Conservation (phyloP, 2,888 invertebrate genomes). For the Koerneria pararmatus region DNA sequence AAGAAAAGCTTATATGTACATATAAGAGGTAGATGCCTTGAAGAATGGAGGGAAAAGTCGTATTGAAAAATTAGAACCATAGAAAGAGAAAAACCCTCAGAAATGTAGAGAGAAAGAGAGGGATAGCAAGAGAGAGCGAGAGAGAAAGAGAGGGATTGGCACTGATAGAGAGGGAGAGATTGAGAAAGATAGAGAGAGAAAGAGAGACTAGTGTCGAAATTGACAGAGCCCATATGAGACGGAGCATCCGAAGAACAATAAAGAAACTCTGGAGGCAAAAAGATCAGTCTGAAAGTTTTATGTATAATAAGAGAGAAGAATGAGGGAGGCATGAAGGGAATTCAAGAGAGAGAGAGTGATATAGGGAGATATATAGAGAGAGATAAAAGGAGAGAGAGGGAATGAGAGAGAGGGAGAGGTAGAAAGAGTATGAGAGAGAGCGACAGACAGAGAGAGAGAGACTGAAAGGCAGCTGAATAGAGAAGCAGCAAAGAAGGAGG, state of each 20-base stretch:
- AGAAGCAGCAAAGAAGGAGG: no score
- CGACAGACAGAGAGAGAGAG: neutral
- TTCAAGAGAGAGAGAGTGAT: slow-evolving; percentile 8
- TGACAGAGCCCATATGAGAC: neutral
- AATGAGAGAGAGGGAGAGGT: slow-evolving; percentile 13
- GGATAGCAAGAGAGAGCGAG: slow-evolving; percentile 1
- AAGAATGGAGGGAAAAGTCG: neutral
- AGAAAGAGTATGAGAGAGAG: neutral
- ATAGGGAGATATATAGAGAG: slow-evolving; percentile 23
- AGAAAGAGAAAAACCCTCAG: neutral
- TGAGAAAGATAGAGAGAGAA: slow-evolving; percentile 7
- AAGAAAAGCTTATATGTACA: neutral
- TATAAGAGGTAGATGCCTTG: neutral
- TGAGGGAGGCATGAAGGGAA: neutral
- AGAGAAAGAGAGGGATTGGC: neutral
- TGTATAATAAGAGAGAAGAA: neutral
- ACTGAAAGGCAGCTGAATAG: no score
- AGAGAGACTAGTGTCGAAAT: neutral
- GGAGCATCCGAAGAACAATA: neutral
- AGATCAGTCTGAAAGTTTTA: no score
- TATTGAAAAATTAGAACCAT: neutral
- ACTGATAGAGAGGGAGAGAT: slow-evolving; percentile 4
- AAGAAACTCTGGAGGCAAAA: neutral
- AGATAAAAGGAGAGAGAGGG: slow-evolving; percentile 18
- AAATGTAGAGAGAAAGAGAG: neutral